Evolutionary conservation across 2,888 invertebrate genomes (phyloP).

Genomic region (Ophraella communa): DNA sequence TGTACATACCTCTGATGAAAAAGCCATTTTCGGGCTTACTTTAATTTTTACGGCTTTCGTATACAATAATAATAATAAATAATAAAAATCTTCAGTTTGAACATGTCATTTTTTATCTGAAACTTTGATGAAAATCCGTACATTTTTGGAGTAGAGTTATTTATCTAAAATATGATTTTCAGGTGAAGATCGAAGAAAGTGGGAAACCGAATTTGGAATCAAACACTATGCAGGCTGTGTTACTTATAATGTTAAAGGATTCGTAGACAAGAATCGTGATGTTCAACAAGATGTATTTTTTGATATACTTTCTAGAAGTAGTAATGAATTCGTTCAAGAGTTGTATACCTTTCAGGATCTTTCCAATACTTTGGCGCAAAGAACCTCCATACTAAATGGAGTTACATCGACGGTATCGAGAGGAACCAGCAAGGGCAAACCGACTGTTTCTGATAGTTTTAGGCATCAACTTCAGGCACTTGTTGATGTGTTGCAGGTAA

Average conservation of each 20-base stretch:
- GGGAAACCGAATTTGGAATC: conserved; percentile 91
- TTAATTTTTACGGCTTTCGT: too few relatives aligned
- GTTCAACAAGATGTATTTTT: conserved; percentile 93
- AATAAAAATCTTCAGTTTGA: too few relatives aligned
- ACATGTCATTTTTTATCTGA: too few relatives aligned
- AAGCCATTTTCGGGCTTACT: too few relatives aligned
- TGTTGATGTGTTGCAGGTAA: conserved; percentile 81
- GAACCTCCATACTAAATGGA: conserved; percentile 52
- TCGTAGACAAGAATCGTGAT: conserved; percentile 92
- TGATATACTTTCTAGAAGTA: conserved; percentile 84
- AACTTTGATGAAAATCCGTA: too few relatives aligned
- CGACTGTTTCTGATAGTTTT: conserved; percentile 89
- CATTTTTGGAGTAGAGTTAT: too few relatives aligned
- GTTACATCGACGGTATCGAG: conserved; percentile 71
- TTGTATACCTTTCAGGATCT: conserved; percentile 70
- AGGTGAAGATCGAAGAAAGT: conserved; percentile 80
- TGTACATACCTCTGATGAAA: too few relatives aligned
- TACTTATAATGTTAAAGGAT: conserved; percentile 81
- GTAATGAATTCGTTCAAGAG: conserved; percentile 83
- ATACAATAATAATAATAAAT: too few relatives aligned
- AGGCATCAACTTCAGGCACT: conserved; percentile 85
- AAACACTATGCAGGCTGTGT: conserved; percentile 89
- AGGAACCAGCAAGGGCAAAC: conserved; percentile 87
- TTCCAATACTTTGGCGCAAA: conserved; percentile 39
- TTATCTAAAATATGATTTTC: conserved; percentile 9